Conservation (phyloP, 2,113 vertebrate genomes). For the Tachysurus fulvidraco region DNA sequence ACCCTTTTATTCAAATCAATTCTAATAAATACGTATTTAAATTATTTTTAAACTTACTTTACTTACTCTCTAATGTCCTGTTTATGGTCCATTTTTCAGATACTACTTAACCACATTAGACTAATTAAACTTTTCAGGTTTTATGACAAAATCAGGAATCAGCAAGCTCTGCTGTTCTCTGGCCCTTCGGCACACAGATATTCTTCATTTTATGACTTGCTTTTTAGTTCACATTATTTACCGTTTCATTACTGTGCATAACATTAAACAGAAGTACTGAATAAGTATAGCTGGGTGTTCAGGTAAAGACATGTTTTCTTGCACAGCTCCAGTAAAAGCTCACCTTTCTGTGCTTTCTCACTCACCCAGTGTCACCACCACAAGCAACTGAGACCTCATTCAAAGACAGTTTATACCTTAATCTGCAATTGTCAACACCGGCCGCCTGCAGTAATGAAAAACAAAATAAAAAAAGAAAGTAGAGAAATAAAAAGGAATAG, state of each 20-base stretch:
- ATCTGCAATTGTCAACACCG: conserved; percentile 52
- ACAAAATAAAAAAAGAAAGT: conserved; percentile 39
- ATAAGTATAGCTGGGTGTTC: background rate
- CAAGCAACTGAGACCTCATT: conserved; percentile 53
- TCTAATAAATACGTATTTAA: no score
- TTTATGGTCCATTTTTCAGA: background rate
- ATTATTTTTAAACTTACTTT: background rate
- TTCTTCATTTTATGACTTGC: background rate
- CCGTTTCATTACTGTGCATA: background rate
- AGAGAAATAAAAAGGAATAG: conserved; percentile 46
- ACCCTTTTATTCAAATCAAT: no score
- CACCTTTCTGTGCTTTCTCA: conserved; percentile 1
- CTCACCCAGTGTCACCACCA: conserved; percentile 5
- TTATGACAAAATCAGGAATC: background rate
- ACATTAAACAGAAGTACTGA: background rate
- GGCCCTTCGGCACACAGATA: background rate
- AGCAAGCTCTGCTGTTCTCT: background rate
- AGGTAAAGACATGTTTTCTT: conserved; percentile 10
- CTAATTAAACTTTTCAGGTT: background rate
- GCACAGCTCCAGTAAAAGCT: conserved; percentile 12
- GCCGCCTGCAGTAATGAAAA: conserved; percentile 47
- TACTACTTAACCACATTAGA: background rate
- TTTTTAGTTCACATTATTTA: conserved; percentile 16
- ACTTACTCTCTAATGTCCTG: background rate
- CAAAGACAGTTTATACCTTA: conserved; percentile 57